These are phyloP conservation scores for Paratrypauchen microcephalus DNA, from an alignment of 2,797 vertebrate species.

Conservation along the genomic window DNA sequence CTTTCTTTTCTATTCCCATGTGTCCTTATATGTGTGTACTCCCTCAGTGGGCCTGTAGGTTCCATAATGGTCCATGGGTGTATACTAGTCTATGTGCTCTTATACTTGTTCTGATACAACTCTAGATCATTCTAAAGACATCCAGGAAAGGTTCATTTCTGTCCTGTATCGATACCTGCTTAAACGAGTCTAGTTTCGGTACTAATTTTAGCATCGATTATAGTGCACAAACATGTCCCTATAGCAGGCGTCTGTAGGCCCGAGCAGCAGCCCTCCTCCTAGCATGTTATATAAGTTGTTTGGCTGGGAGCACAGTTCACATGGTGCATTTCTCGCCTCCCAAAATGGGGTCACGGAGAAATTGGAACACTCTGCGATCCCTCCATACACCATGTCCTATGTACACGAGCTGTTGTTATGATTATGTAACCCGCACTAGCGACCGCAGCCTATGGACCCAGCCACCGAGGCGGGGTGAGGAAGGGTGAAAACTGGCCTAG, in stretches of 20 bases:
- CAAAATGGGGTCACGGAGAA: conserved; percentile 57
- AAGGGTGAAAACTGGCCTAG: conserved; percentile 62
- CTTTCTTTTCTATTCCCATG: too few species aligned
- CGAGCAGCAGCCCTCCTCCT: conserved; percentile 14
- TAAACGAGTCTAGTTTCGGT: too few species aligned
- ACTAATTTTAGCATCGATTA: too few species aligned
- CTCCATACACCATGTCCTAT: conserved; percentile 48
- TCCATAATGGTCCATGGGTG: too few species aligned
- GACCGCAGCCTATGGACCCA: conserved; percentile 54
- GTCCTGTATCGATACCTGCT: too few species aligned
- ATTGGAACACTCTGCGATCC: conserved; percentile 53
- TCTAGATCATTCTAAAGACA: too few species aligned
- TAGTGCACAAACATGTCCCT: not conserved
- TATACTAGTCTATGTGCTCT: too few species aligned
- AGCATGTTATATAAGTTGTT: conserved; percentile 26
- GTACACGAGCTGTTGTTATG: conserved; percentile 59
- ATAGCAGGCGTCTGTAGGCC: conserved; percentile 5
- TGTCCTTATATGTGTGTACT: too few species aligned
- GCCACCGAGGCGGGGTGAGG: conserved; percentile 45
- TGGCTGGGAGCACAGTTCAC: conserved; percentile 29
- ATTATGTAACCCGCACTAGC: conserved; percentile 69
- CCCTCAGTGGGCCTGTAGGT: too few species aligned
- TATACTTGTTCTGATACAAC: too few species aligned
- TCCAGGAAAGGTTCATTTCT: too few species aligned
- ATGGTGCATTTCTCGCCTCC: conserved; percentile 25